These are phyloP conservation scores for Chloromyia formosa DNA, from an alignment of 2,888 invertebrate species.

Conservation along the genomic window DNA sequence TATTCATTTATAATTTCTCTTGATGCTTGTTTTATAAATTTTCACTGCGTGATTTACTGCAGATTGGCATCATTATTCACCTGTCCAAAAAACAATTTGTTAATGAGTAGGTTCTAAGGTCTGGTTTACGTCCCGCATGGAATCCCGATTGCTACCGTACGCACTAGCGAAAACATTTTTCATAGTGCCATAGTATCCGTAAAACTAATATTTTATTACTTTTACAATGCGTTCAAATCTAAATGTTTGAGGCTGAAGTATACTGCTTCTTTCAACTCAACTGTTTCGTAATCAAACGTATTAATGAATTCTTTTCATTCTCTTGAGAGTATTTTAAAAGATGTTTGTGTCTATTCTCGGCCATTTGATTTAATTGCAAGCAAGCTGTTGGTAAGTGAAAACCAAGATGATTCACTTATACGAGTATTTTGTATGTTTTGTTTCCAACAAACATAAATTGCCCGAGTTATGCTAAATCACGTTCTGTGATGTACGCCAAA, in stretches of 20 bases:
- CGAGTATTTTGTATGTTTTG: background rate
- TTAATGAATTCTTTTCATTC: slow-evolving; percentile 7
- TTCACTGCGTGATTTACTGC: background rate
- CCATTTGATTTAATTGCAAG: background rate
- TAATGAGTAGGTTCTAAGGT: background rate
- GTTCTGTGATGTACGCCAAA: slow-evolving; percentile 26
- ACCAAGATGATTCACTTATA: background rate
- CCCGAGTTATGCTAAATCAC: background rate
- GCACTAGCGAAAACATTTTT: slow-evolving; percentile 1
- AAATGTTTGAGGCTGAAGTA: background rate
- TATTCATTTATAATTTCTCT: no score
- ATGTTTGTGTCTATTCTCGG: slow-evolving; percentile 11
- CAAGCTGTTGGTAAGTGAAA: background rate
- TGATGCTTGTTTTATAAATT: no score
- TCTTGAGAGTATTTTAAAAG: background rate
- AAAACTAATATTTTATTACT: slow-evolving; percentile 14
- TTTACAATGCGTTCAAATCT: background rate
- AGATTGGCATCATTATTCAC: background rate
- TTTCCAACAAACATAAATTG: background rate
- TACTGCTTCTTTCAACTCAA: background rate
- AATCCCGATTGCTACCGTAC: background rate
- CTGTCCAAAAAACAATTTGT: background rate
- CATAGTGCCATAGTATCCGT: background rate
- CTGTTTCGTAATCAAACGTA: slow-evolving; percentile 9
- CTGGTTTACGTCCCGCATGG: background rate